These are phyloP conservation scores for Alectoris magna DNA, from an alignment of 2,797 vertebrate species.

Conservation along the genomic window DNA sequence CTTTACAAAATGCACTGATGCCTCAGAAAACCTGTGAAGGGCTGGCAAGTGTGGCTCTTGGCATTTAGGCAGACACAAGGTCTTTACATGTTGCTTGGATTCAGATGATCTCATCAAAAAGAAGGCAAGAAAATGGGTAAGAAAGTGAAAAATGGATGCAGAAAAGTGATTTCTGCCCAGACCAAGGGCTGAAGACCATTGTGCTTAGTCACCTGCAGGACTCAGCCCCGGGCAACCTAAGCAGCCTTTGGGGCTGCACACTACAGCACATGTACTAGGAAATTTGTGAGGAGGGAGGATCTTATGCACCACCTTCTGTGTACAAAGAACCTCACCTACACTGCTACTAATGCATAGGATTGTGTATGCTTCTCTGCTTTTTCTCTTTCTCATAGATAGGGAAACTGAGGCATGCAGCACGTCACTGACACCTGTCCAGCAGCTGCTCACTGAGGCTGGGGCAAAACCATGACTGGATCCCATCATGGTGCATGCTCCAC, in stretches of 20 bases:
- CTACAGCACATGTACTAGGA: background rate
- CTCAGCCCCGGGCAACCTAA: background rate
- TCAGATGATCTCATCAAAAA: background rate
- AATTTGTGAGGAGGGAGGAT: background rate
- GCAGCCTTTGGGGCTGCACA: background rate
- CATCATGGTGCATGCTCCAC: background rate
- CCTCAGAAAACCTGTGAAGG: background rate
- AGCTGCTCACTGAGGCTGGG: background rate
- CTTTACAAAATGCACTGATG: background rate
- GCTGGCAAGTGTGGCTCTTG: background rate
- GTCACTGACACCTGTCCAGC: background rate
- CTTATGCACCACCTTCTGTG: background rate
- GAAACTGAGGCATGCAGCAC: background rate
- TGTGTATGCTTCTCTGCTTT: background rate
- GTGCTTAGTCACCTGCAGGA: rapidly evolving
- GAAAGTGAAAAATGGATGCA: background rate
- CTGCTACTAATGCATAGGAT: background rate
- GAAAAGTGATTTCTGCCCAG: background rate
- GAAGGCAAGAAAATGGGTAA: background rate
- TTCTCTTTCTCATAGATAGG: background rate
- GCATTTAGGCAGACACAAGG: background rate
- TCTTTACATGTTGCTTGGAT: background rate
- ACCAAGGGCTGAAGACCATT: background rate
- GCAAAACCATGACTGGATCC: background rate
- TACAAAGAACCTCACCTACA: background rate